These are phyloP conservation scores for Trichonephila inaurata DNA, from an alignment of 1,140 invertebrate genomes.

Conservation along the genomic window DNA sequence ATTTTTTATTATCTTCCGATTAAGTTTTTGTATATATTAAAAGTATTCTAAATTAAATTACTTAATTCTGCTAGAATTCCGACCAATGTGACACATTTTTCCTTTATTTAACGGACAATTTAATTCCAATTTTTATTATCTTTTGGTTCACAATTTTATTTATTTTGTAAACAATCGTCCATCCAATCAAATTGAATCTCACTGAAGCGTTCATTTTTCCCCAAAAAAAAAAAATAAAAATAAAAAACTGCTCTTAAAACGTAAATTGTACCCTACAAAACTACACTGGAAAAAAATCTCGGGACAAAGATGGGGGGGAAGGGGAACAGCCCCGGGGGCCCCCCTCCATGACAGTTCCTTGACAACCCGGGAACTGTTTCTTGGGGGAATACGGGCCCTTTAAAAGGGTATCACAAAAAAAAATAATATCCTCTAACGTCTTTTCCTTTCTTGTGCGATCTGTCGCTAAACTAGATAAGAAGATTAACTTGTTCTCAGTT, in stretches of 20 bases:
- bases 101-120: too few relatives aligned
- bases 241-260: not conserved
- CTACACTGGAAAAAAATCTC: conserved; percentile 17
- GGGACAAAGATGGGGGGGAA: not conserved
- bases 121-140: not conserved
- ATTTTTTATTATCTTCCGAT: too few relatives aligned
- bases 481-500: conserved; percentile 54
- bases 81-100: too few relatives aligned
- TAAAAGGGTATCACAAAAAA: not conserved
- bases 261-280: conserved; percentile 28
- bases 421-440: conserved; percentile 28
- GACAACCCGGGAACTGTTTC: conserved; percentile 28
- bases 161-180: not conserved
- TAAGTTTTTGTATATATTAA: too few relatives aligned
- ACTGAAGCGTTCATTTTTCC: not conserved
- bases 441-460: not conserved
- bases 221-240: not conserved
- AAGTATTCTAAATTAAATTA: too few relatives aligned
- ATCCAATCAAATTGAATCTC: conserved; percentile 1
- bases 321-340: not conserved
- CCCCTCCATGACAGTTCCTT: conserved; percentile 21
- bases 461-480: conserved; percentile 64
- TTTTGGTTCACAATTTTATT: not conserved
- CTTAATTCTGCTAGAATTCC: too few relatives aligned
- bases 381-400: not conserved